Evolutionary conservation across 2,797 vertebrate species (phyloP), one percentile per base, ranked within the genome.

Genomic region (Calcarius lapponicus): DNA sequence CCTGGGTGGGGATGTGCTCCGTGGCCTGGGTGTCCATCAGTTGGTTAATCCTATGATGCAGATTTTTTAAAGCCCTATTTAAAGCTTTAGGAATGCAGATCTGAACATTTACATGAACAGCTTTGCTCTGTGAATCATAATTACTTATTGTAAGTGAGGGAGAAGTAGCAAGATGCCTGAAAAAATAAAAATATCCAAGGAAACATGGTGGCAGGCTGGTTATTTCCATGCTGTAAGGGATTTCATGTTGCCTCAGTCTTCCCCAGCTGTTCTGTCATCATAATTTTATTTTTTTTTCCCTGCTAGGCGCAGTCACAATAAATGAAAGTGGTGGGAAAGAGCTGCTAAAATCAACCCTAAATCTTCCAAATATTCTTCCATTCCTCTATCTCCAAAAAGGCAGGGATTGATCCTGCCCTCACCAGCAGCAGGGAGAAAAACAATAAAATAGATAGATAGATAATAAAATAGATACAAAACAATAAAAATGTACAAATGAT

Each of bases 21-120:
- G 0, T 7, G 61, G 8, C 47, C 69, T 62, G 14, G 2, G 7
- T n/a, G 20, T 3, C 54, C 51, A 29, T 54, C 34, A 9, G 3
- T 1, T 48, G 24, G 10, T 29, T 1, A 3, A 2, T 31, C 12
- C 42, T 40, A 5, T 14, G 34, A n/a, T 40, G 9, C 1, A 3
- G 56, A 2, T 16, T 28, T 24, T 28, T n/a, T 7, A 3, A 58
- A 73, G 10, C 19, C 54, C 4, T 8, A 1, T 47, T 51, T 38
- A 26, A 62, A 71, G 48, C 31, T 88, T 71, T 20, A 38, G 58
- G 51, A 65, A 14, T 9, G 36, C 28, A 26, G 47, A 58, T 31
- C 24, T 66, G 48, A 32, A 13, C 29, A 1, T 76, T 86, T 31
- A 26, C 22, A 5, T 26, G 36, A 32, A 12, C 22, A 89, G n/a